Evolutionary conservation across 1,140 invertebrate genomes (phyloP), one percentile per base, ranked within the genome.

Genomic region (Leguminivora glycinivorella): DNA sequence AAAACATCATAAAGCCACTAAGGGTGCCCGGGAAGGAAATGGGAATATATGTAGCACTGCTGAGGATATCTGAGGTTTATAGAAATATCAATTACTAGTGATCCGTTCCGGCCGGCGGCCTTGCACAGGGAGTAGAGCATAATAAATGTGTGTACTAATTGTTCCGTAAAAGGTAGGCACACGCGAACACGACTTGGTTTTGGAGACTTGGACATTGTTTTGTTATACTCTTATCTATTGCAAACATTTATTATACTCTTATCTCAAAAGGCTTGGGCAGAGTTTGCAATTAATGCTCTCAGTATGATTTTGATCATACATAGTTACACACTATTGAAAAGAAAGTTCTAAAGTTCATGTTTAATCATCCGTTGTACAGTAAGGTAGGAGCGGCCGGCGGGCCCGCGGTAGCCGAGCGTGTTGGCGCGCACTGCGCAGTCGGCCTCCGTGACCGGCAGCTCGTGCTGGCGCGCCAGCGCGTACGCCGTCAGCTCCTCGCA

Each of bases 401-500:
- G 76, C 4, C 77, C 79, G 22, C 69, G 70, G 14, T 84, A 77
- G 5, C 80, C 81, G 2, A 90, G 72, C 17, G 47, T 70, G n/a
- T 68, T 58, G 10, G 84, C 85, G 1, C 77, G 76, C 6, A 40
- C 40, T 4, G 72, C 26, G 67, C 85, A 88, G 26, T 76, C 76
- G n/a, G 77, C 38, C 68, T 89, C 83, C 0, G 76, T 85, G 0
- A 66, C 31, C 0, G 88, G 87, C 67, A 87, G 43, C 34, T 86
- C 81, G 58, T 77, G 67, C 0, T 82, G 24, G 47, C 83, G 81
- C 0, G 78, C 74, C 19, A 90, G 29, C 0, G 83, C 84, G 67
- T 82, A 89, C 1, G 82, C 84, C 6, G 84, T 87, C 14, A 81
- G 43, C 60, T 88, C 87, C 60, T 88, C 85, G 68, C 88, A 90